These are phyloP conservation scores for Drosophila prostipennis DNA, from an alignment of 2,888 invertebrate species.

Conservation along the genomic window DNA sequence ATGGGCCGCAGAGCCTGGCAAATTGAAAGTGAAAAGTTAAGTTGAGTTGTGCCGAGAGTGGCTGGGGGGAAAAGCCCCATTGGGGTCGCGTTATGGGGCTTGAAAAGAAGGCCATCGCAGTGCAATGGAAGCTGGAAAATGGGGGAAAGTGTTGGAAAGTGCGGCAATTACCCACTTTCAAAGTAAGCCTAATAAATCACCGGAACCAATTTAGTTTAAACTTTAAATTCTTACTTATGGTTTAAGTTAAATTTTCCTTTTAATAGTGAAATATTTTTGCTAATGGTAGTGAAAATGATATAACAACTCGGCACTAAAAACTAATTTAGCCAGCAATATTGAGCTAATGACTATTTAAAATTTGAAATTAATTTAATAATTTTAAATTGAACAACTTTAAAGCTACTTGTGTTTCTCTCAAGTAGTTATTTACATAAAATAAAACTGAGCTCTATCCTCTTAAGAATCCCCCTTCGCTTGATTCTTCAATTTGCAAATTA, in stretches of 20 bases:
- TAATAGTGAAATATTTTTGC: not conserved
- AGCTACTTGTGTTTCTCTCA: too few relatives aligned
- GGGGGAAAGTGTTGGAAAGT: conserved; percentile 22
- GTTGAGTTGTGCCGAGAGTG: conserved; percentile 34
- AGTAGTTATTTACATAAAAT: not conserved
- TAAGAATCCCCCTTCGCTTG: not conserved
- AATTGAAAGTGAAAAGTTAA: conserved; percentile 75
- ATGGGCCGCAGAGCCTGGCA: conserved; percentile 63
- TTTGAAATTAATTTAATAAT: too few relatives aligned
- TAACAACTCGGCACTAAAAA: too few relatives aligned
- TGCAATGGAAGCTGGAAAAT: not conserved
- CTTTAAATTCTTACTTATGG: not conserved
- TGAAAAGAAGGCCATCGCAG: conserved; percentile 32
- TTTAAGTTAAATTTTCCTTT: not conserved
- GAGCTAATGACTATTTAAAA: too few relatives aligned
- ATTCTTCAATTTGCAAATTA: conserved; percentile 17
- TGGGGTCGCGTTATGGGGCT: conserved; percentile 55
- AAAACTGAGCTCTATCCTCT: not conserved
- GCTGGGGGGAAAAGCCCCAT: conserved; percentile 41
- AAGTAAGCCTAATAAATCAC: conserved; percentile 24
- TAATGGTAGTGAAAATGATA: too few relatives aligned
- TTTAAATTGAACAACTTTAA: too few relatives aligned
- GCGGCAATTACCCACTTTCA: conserved; percentile 34
- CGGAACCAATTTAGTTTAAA: conserved; percentile 10
- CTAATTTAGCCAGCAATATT: too few relatives aligned